These are phyloP conservation scores for Ageneiosus marmoratus DNA, from an alignment of 2,113 vertebrate species.

Conservation along the genomic window DNA sequence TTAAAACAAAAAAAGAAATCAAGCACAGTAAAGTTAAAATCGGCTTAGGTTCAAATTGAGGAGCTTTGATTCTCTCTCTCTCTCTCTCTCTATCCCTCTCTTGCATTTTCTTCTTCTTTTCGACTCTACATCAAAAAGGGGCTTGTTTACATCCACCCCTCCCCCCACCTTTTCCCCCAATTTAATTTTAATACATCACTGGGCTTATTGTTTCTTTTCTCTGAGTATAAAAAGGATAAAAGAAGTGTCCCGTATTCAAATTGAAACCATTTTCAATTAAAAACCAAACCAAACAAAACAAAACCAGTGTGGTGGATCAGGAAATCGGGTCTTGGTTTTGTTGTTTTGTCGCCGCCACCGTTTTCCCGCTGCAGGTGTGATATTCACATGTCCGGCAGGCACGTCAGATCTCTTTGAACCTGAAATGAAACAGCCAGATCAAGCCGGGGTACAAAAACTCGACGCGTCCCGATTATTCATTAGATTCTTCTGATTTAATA, in stretches of 20 bases:
- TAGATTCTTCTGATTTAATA: conserved; percentile 13
- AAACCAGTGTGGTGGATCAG: conserved; percentile 7
- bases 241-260: conserved; percentile 44
- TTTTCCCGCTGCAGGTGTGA: conserved; percentile 35
- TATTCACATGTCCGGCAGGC: not conserved
- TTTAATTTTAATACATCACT: conserved; percentile 10
- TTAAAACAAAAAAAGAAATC: conserved; percentile 59
- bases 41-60: conserved; percentile 46
- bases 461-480: conserved; percentile 32
- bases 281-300: not conserved
- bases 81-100: too few species aligned
- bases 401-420: conserved; percentile 73
- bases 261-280: conserved; percentile 18
- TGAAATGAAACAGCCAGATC: conserved; percentile 58
- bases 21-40: conserved; percentile 54
- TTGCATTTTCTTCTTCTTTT: not conserved
- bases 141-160: not conserved
- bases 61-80: conserved; percentile 17
- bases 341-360: conserved; percentile 22
- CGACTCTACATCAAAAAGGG: not conserved
- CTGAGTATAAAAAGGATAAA: conserved; percentile 45
- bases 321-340: conserved; percentile 47
- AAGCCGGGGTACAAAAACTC: conserved; percentile 36
- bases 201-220: conserved; percentile 25
- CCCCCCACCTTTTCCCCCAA: not conserved